Evolutionary conservation across 2,797 vertebrate genomes (phyloP).

Genomic region (Crocidura indochinensis): DNA sequence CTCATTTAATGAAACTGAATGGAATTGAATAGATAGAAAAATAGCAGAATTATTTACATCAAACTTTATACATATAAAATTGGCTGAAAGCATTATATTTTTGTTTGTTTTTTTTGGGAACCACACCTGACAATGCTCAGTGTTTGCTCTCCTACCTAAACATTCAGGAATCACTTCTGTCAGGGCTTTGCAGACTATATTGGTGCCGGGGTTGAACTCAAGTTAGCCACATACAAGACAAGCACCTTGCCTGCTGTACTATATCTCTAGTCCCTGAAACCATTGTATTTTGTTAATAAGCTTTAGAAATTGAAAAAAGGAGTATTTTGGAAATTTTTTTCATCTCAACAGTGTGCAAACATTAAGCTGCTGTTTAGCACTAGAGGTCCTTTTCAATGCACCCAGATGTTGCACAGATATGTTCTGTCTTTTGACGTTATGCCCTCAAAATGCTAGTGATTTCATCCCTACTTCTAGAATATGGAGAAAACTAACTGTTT

Average conservation of each 20-base stretch:
- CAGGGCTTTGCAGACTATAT: too few relatives aligned
- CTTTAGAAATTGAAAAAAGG: neutral
- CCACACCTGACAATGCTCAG: too few relatives aligned
- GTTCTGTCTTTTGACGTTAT: neutral
- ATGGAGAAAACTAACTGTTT: too few relatives aligned
- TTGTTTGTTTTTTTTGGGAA: too few relatives aligned
- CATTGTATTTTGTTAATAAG: neutral
- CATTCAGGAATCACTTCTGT: too few relatives aligned
- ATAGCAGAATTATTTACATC: conserved; percentile 49
- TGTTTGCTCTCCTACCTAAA: too few relatives aligned
- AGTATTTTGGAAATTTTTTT: neutral
- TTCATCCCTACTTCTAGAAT: too few relatives aligned
- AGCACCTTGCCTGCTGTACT: too few relatives aligned
- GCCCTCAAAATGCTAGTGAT: too few relatives aligned
- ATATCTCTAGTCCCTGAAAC: neutral
- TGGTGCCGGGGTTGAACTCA: too few relatives aligned
- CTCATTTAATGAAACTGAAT: conserved; percentile 45
- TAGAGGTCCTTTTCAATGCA: neutral
- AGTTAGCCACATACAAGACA: too few relatives aligned
- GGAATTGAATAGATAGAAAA: conserved; percentile 37
- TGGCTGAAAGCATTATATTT: neutral
- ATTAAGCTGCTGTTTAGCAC: neutral
- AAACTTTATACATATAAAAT: conserved; percentile 61
- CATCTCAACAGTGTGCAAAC: neutral
- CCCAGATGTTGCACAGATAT: neutral